Conservation (phyloP, 92 coral and sea anemone species). For the Virgularia gustaviana region DNA sequence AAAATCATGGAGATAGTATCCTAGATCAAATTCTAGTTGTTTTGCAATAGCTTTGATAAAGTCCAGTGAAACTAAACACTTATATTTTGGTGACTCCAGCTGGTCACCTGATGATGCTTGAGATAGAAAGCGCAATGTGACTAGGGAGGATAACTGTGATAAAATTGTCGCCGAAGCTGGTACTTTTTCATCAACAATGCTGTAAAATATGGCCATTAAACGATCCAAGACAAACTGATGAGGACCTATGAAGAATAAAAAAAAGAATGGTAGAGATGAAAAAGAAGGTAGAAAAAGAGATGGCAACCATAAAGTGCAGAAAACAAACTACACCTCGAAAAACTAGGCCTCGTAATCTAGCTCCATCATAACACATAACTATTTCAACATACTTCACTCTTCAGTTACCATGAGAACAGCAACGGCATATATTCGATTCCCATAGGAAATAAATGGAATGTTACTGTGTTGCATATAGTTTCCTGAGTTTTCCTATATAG, state of each 20-base stretch:
- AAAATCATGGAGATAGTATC: constrained; percentile 47
- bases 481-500: too few relatives aligned
- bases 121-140: constrained; percentile 71
- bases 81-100: constrained; percentile 89
- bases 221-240: constrained; percentile 86
- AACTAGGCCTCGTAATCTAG: too few relatives aligned
- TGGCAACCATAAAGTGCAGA: background rate
- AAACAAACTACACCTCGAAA: too few relatives aligned
- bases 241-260: constrained; percentile 59
- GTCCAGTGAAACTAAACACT: constrained; percentile 82
- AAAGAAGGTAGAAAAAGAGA: background rate
- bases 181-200: constrained; percentile 90
- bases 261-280: background rate
- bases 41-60: constrained; percentile 78
- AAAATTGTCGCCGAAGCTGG: constrained; percentile 88
- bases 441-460: too few relatives aligned
- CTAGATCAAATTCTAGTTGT: constrained; percentile 84
- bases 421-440: too few relatives aligned
- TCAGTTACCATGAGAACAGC: too few relatives aligned
- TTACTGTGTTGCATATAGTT: too few relatives aligned
- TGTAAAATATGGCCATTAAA: constrained; percentile 96
- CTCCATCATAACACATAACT: too few relatives aligned
- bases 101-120: constrained; percentile 84
- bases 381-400: too few relatives aligned
- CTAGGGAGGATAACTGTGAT: constrained; percentile 88